Conservation (phyloP, 2,888 invertebrate species). For the Lasioglossum calceatum region DNA sequence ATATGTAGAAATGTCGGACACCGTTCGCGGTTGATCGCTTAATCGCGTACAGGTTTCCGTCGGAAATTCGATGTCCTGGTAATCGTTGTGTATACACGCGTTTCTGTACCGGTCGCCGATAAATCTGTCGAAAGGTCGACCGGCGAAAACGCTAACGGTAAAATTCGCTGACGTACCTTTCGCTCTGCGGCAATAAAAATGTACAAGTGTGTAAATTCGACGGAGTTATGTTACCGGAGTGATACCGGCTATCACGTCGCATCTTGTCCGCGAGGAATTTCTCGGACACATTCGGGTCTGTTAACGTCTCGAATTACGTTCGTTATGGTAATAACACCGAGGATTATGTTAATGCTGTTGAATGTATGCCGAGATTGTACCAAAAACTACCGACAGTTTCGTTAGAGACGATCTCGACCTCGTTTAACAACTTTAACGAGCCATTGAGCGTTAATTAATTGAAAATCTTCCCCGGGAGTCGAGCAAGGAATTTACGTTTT, state of each 20-base stretch:
- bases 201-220: constrained; percentile 30
- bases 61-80: constrained; percentile 3
- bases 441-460: background rate
- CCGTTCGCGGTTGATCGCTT: constrained; percentile 8
- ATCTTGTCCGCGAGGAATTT: background rate
- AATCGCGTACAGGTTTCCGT: constrained; percentile 13
- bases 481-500: background rate
- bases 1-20: constrained; percentile 31
- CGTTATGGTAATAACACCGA: constrained; percentile 35
- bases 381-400: background rate
- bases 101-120: constrained; percentile 19
- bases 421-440: background rate
- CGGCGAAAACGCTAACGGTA: constrained; percentile 55
- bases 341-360: constrained; percentile 12
- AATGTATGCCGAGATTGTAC: constrained; percentile 12
- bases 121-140: constrained; percentile 35
- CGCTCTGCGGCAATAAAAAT: constrained; percentile 27
- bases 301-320: constrained; percentile 7
- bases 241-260: constrained; percentile 33
- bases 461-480: background rate
- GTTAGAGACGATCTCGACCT: background rate
- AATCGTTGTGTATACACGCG: constrained; percentile 49
- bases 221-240: background rate
- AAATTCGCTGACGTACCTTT: constrained; percentile 22
- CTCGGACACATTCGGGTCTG: background rate